These are phyloP conservation scores for Liasis olivaceus DNA, from an alignment of 2,797 vertebrate genomes.

Conservation along the genomic window DNA sequence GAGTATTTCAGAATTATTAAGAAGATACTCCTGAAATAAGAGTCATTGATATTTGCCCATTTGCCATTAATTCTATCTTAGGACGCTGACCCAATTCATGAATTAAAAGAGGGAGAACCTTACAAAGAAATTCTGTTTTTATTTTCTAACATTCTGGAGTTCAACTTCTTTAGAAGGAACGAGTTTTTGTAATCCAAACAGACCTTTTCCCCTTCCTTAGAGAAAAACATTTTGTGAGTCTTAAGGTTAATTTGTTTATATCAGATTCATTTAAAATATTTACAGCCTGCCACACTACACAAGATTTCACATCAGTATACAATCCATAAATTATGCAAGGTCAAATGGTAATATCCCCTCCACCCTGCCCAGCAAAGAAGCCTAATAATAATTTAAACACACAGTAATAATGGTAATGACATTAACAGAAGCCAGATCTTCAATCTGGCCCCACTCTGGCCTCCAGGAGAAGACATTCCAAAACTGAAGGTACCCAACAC, in stretches of 20 bases:
- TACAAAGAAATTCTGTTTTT: not conserved
- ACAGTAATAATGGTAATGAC: not conserved
- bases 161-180: not conserved
- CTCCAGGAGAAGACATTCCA: not conserved
- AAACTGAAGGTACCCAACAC: not conserved
- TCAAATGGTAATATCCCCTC: not conserved
- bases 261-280: not conserved
- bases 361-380: not conserved
- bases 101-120: not conserved
- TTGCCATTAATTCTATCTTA: not conserved
- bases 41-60: not conserved
- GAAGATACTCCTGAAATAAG: conserved; percentile 1
- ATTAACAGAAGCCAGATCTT: not conserved
- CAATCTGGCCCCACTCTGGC: not conserved
- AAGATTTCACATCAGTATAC: not conserved
- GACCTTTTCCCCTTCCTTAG: not conserved
- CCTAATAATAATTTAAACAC: not conserved
- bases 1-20: not conserved
- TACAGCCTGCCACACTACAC: not conserved
- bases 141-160: not conserved
- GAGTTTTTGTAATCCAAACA: too few species aligned
- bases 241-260: not conserved
- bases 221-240: not conserved
- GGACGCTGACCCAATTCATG: not conserved
- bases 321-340: not conserved